These are phyloP conservation scores for Leucophenga montana DNA, from an alignment of 2,888 invertebrate species.

Conservation along the genomic window DNA sequence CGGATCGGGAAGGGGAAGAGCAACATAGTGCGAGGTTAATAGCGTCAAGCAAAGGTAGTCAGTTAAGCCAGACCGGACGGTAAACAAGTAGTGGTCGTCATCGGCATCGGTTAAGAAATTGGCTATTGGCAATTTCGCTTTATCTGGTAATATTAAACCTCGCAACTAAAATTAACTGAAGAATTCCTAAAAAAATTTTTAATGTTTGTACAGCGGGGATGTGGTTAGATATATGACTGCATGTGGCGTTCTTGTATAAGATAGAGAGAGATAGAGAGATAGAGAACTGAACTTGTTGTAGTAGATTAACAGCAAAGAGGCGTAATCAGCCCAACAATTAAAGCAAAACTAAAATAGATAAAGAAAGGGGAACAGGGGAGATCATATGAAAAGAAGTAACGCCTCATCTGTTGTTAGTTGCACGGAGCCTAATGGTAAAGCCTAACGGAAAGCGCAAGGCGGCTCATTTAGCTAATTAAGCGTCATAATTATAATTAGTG, in stretches of 20 bases:
- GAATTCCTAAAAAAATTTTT: background rate
- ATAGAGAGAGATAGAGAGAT: too few relatives aligned
- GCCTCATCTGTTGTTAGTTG: constrained; percentile 5
- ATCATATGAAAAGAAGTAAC: background rate
- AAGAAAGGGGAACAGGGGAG: background rate
- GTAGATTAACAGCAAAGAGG: background rate
- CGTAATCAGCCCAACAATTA: background rate
- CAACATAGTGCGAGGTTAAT: background rate
- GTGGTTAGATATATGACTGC: background rate
- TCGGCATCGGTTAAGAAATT: constrained; percentile 5
- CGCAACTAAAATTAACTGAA: constrained; percentile 11
- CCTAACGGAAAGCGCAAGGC: background rate
- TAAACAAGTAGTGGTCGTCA: background rate
- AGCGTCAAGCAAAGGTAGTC: constrained; percentile 23
- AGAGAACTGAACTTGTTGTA: too few relatives aligned
- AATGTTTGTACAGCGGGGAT: background rate
- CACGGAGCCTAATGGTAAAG: background rate
- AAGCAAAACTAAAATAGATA: background rate
- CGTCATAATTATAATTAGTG: constrained; percentile 24
- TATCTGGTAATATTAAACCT: background rate
- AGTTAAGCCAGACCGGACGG: constrained; percentile 12
- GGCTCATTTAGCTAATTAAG: constrained; percentile 23
- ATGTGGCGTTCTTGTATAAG: too few relatives aligned
- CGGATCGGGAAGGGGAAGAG: background rate
- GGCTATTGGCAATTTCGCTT: constrained; percentile 17